Evolutionary conservation across 2,113 vertebrate species (phyloP).

Genomic region (Erythrocercus mccallii): DNA sequence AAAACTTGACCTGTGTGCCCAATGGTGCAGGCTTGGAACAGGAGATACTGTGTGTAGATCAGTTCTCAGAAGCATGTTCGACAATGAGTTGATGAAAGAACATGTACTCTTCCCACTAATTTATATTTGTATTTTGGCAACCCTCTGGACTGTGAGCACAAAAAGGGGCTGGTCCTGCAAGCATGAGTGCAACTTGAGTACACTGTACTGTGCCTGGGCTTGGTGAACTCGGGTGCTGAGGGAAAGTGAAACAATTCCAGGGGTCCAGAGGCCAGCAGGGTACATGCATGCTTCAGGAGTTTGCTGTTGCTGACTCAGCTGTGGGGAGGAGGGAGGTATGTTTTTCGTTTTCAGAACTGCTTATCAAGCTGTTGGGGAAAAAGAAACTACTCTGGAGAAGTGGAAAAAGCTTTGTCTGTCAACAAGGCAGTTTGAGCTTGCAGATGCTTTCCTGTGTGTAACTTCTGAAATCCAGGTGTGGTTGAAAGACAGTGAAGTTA

Average conservation of each 20-base stretch:
- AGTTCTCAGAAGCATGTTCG: background rate
- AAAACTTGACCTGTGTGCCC: background rate
- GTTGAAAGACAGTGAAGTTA: background rate
- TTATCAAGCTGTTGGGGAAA: background rate
- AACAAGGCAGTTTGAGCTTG: background rate
- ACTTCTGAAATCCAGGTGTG: background rate
- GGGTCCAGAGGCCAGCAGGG: background rate
- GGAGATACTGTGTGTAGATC: background rate
- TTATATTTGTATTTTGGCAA: background rate
- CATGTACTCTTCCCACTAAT: background rate
- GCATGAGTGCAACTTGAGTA: background rate
- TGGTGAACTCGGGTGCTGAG: background rate
- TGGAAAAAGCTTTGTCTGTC: background rate
- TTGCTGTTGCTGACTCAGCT: conserved; percentile 23
- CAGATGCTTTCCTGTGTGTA: background rate
- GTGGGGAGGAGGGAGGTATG: background rate
- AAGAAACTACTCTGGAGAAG: background rate
- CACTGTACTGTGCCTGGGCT: background rate
- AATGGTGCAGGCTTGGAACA: background rate
- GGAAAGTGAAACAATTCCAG: background rate
- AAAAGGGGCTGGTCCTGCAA: background rate
- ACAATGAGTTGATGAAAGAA: background rate
- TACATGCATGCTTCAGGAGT: background rate
- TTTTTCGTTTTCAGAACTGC: background rate
- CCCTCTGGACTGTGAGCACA: background rate